Evolutionary conservation across 2,888 invertebrate genomes (phyloP), one percentile per base, ranked within the genome.

Genomic region (Stenurella melanura): DNA sequence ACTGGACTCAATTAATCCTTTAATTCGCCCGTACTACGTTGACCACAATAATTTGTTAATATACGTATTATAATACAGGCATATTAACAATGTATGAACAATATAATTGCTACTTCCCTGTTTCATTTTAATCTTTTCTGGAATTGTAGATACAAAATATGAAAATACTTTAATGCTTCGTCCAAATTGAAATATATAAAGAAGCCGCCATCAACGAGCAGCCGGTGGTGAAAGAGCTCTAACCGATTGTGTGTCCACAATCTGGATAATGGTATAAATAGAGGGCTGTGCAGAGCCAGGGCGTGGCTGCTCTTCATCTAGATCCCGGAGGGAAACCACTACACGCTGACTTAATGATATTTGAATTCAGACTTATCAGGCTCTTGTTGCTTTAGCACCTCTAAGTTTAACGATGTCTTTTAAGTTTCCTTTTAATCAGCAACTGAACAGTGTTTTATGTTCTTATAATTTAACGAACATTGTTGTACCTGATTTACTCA

Each of bases 251-350:
- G 68, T 68, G 38, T 60, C 68, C 30, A 54, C 60, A 64, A 63
- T 71, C 69, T 73, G 75, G 57, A 34, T 76, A 64, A 73, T 73
- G 58, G 73, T 18, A 66, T 66, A 67, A 66, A 73, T 42, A 73
- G 69, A 57, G 73, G 42, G 54, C 63, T 68, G 69, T 73, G 69
- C 76, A 70, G 67, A 64, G 79, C 82, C 78, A 81, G 84, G 84
- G 84, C 84, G 85, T 85, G 83, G 73, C 60, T 42, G 57, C 69
- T 69, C 60, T 61, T 69, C 73, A 76, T 73, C 72, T 67, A 18
- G 75, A 60, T 67, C 64, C 70, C 73, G 54, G 18, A 56, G 66
- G 73, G 73, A 60, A 63, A 61, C 68, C 63, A 57, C 66, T 18
- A 58, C 71, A 75, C 58, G 64, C 58, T 58, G 34, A 57, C 71